Percentiles rank a stretch among this genome's conserved stretches.
phyloP scores from a whole-genome alignment of 2,797 vertebrate genomes.

The Acipenser oxyrinchus region DNA sequence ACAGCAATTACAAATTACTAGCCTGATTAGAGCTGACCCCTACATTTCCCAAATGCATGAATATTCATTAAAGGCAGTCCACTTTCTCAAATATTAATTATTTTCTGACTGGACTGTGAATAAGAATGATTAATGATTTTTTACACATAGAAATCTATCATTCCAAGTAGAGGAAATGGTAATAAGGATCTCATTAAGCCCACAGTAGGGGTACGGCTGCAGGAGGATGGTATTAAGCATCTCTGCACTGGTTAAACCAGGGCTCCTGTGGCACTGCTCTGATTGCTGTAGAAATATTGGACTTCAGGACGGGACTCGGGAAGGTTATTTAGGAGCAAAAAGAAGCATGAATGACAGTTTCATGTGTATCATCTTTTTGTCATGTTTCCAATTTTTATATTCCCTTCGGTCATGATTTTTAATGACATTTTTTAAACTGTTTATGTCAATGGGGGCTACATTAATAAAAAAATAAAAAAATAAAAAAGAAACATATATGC shows the following conservation, averaged over 20 bases:
- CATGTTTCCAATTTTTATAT: too few species aligned
- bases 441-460: too few species aligned
- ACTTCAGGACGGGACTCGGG: too few species aligned
- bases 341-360: too few species aligned
- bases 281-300: not conserved
- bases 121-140: conserved; percentile 78
- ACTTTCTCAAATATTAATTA: conserved; percentile 54
- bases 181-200: conserved; percentile 78
- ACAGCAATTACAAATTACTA: conserved; percentile 73
- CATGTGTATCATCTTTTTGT: too few species aligned
- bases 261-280: not conserved
- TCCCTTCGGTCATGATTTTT: too few species aligned
- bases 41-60: conserved; percentile 69
- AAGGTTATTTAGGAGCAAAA: too few species aligned
- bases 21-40: conserved; percentile 72
- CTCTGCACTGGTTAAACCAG: not conserved
- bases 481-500: too few species aligned
- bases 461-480: too few species aligned
- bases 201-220: conserved; percentile 47
- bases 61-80: conserved; percentile 67
- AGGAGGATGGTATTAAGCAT: conserved; percentile 26
- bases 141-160: conserved; percentile 71
- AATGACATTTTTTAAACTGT: too few species aligned
- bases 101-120: conserved; percentile 59
- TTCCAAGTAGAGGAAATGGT: conserved; percentile 51